Evolutionary conservation across 1,140 invertebrate species (phyloP).

Genomic region (Sitobion miscanthi): DNA sequence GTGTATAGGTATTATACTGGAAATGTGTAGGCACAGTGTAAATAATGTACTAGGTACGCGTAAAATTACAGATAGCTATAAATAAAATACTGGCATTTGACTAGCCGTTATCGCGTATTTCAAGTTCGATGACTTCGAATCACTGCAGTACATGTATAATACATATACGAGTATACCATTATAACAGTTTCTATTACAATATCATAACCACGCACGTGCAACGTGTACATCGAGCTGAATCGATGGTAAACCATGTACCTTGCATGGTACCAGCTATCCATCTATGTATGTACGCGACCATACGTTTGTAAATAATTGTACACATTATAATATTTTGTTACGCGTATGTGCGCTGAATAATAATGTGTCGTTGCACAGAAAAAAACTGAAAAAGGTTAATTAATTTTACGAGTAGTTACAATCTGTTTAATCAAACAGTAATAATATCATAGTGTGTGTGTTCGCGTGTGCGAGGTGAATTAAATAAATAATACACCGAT

Average conservation of each 20-base stretch:
- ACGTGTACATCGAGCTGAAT: not conserved
- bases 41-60: not conserved
- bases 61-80: not conserved
- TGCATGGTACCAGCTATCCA: too few species aligned
- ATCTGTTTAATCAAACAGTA: too few species aligned
- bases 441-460: too few species aligned
- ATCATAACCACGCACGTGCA: not conserved
- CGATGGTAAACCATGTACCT: not conserved
- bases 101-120: not conserved
- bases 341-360: not conserved
- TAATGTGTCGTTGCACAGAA: not conserved
- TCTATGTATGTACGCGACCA: too few species aligned
- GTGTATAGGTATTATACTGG: not conserved
- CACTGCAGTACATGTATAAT: not conserved
- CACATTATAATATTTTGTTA: too few species aligned
- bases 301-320: not conserved
- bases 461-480: not conserved
- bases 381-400: not conserved
- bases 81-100: not conserved
- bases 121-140: not conserved
- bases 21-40: not conserved
- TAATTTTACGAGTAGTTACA: not conserved
- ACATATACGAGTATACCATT: not conserved
- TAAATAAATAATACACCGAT: not conserved
- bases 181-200: not conserved